Evolutionary conservation across 2,888 invertebrate genomes (phyloP), one percentile per base, ranked within the genome.

Genomic region (Agrilus biguttatus): DNA sequence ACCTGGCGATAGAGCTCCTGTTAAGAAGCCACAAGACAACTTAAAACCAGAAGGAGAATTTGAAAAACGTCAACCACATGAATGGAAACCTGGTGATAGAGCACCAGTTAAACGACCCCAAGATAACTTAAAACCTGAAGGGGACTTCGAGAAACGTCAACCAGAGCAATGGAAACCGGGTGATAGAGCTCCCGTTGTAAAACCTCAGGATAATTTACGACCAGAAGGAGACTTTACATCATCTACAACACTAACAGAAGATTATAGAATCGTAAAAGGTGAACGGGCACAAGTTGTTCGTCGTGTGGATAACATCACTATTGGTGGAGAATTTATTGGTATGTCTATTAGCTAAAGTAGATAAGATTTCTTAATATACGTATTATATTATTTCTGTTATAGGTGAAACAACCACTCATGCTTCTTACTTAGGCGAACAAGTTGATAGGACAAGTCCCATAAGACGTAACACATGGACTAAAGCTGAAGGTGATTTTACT

Each of bases 391-490:
- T n/a, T 44, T 38, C 45, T 45, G 43, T 67, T 71, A 51, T 63
- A 83, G 83, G 78, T 65, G 70, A 74, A 44, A 83, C 83, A 45
- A 84, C 83, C 40, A 72, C 75, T 41, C 77, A 78, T 53, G 65
- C 73, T 47, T 81, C 79, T 58, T 84, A 77, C 61, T 80, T 80
- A 49, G 75, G 78, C n/a, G 74, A 77, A 60, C 70, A 74, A 49
- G 70, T 73, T 5, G 78, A 80, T 57, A 70, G 78, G 54, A 72
- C 78, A 36, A 75, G 70, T 57, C 75, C 79, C 45, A 75, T 81
- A 39, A 70, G 84, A 51, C 73, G 83, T 42, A 82, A 83, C 55
- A 85, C 84, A 2, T 84, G 78, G 72, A 84, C 84, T 0, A 84
- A 84, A 62, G 67, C 82, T 37, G 83, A 82, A 65, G 83, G 83